Evolutionary conservation across 1,140 invertebrate genomes (phyloP).

Genomic region (Diachasma alloeum): DNA sequence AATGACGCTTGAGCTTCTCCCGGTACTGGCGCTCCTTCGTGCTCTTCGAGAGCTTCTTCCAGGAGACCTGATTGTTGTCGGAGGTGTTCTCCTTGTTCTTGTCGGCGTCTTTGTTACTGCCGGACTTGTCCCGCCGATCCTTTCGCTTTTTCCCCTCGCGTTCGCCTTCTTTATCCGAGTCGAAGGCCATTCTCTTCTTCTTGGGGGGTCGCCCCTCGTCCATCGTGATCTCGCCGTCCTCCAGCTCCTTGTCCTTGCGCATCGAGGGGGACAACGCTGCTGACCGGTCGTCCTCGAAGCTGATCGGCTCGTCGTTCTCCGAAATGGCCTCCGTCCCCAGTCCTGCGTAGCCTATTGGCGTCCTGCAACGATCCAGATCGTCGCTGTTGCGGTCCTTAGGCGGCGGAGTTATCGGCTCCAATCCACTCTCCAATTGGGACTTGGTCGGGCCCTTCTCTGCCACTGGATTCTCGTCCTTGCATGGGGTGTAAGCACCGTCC

Average conservation of each 20-base stretch:
- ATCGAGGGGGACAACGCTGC: conserved; percentile 35
- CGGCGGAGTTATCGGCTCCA: conserved; percentile 58
- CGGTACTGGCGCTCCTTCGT: conserved; percentile 85
- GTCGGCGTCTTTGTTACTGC: conserved; percentile 64
- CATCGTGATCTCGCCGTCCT: conserved; percentile 65
- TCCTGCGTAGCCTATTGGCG: conserved; percentile 57
- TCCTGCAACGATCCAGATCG: conserved; percentile 54
- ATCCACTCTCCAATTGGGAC: conserved; percentile 42
- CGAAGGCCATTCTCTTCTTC: conserved; percentile 38
- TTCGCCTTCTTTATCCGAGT: conserved; percentile 22
- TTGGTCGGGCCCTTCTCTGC: conserved; percentile 35
- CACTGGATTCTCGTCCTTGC: conserved; percentile 56
- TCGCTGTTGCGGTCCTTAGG: conserved; percentile 53
- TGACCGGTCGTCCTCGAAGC: conserved; percentile 53
- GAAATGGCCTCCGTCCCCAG: conserved; percentile 61
- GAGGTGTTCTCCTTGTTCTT: conserved; percentile 69
- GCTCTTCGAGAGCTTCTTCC: conserved; percentile 83
- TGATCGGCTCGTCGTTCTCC: conserved; percentile 57
- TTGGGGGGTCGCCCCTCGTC: conserved; percentile 38
- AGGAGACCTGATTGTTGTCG: conserved; percentile 63
- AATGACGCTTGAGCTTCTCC: conserved; percentile 69
- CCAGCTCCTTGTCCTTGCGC: conserved; percentile 47
- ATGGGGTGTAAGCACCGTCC: conserved; percentile 60
- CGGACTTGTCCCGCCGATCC: conserved; percentile 59
- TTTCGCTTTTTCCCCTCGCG: conserved; percentile 52